phyloP scores from a whole-genome alignment of 2,113 vertebrate genomes.

The Dicerorhinus sumatrensis region DNA sequence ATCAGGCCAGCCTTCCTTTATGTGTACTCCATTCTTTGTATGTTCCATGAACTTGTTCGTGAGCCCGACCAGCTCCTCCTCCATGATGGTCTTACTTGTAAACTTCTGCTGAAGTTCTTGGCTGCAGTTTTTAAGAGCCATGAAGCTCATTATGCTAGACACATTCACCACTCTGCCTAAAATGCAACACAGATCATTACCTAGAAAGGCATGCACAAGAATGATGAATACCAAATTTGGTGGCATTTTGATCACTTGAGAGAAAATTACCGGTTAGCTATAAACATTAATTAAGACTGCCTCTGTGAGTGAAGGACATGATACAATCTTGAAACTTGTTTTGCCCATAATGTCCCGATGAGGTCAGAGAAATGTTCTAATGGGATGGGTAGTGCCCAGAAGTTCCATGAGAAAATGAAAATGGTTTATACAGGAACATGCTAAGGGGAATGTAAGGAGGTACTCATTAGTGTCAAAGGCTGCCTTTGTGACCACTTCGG shows the following conservation, averaged over 20 bases:
- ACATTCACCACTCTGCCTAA: slow-evolving; percentile 93
- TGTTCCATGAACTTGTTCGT: slow-evolving; percentile 93
- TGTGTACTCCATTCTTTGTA: slow-evolving; percentile 85
- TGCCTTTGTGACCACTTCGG: background rate
- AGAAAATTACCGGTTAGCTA: background rate
- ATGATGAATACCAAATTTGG: rapidly evolving
- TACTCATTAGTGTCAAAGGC: background rate
- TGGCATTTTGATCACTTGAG: background rate
- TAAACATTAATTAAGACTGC: background rate
- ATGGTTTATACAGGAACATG: background rate
- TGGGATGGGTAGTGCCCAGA: background rate
- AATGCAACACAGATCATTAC: background rate
- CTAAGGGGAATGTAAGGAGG: background rate
- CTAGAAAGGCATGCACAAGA: rapidly evolving
- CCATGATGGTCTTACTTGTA: slow-evolving; percentile 91
- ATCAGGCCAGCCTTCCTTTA: slow-evolving; percentile 90
- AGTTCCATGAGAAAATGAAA: no score
- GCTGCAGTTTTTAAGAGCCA: slow-evolving; percentile 87
- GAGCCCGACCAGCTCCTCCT: slow-evolving; percentile 92
- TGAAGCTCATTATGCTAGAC: slow-evolving; percentile 86
- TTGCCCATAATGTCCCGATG: background rate
- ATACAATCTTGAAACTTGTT: background rate
- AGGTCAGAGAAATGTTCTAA: background rate
- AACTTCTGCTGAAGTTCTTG: slow-evolving; percentile 91
- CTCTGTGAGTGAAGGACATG: no score